Percentiles rank a stretch among this genome's conserved stretches.
phyloP scores from a whole-genome alignment of 2,888 invertebrate species.

The Ochlodes sylvanus region DNA sequence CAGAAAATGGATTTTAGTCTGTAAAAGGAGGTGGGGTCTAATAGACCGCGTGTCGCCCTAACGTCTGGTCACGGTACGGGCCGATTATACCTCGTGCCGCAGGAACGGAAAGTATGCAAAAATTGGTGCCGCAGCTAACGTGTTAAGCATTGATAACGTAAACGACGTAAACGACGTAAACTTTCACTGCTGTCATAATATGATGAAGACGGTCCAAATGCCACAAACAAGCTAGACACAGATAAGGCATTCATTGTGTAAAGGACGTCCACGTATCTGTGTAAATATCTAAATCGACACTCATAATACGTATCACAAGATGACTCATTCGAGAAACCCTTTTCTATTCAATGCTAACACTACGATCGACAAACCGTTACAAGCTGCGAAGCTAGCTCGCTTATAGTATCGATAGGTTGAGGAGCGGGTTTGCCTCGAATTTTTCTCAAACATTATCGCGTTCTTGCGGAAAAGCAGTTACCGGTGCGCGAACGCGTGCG shows the following conservation, averaged over 20 bases:
- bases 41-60: no score
- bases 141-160: background rate
- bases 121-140: no score
- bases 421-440: conserved; percentile 54
- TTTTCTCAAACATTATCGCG: conserved; percentile 72
- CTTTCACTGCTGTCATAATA: conserved; percentile 24
- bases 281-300: conserved; percentile 34
- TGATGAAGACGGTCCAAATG: conserved; percentile 21
- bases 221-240: conserved; percentile 2
- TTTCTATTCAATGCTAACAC: conserved; percentile 44
- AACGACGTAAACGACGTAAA: conserved; percentile 9
- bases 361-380: conserved; percentile 46
- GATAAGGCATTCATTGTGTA: conserved; percentile 29
- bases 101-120: no score
- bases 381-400: conserved; percentile 56
- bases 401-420: conserved; percentile 53
- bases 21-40: no score
- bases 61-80: no score
- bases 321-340: conserved; percentile 47
- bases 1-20: no score
- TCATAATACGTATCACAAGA: conserved; percentile 44
- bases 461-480: conserved; percentile 79
- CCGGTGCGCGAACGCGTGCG: conserved; percentile 78
- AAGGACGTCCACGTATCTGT: conserved; percentile 18
- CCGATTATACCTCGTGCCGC: no score